Evolutionary conservation across 2,888 invertebrate genomes (phyloP).

Genomic region (Dryadula phaetusa): DNA sequence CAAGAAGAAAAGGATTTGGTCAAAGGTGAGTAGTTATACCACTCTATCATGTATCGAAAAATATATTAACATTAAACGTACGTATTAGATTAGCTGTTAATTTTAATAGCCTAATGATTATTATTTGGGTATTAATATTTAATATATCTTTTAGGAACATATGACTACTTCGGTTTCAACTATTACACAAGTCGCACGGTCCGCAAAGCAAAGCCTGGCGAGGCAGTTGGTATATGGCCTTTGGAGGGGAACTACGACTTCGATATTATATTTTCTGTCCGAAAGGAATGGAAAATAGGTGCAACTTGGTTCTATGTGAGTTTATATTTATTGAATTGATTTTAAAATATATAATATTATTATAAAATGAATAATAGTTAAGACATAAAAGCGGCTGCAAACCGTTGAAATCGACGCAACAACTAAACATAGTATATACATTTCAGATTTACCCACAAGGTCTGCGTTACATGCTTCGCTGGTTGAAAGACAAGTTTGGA

Average conservation of each 20-base stretch:
- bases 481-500: slow-evolving; percentile 71
- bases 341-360: too few relatives aligned
- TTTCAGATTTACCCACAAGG: slow-evolving; percentile 73
- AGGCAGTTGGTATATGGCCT: slow-evolving; percentile 50
- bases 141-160: slow-evolving; percentile 70
- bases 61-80: too few relatives aligned
- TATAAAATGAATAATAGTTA: too few relatives aligned
- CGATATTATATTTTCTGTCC: slow-evolving; percentile 37
- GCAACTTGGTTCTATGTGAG: slow-evolving; percentile 53
- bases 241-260: slow-evolving; percentile 51
- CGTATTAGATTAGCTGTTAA: too few relatives aligned
- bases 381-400: too few relatives aligned
- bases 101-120: too few relatives aligned
- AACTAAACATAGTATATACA: background rate
- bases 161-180: slow-evolving; percentile 87
- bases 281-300: slow-evolving; percentile 50
- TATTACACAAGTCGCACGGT: slow-evolving; percentile 82
- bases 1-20: slow-evolving; percentile 12
- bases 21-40: slow-evolving; percentile 46
- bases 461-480: slow-evolving; percentile 64
- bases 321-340: too few relatives aligned
- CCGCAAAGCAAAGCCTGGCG: slow-evolving; percentile 50
- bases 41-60: too few relatives aligned
- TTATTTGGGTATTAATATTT: too few relatives aligned
- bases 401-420: background rate